phyloP scores from a whole-genome alignment of 2,113 vertebrate genomes.

The Chloebia gouldiae region DNA sequence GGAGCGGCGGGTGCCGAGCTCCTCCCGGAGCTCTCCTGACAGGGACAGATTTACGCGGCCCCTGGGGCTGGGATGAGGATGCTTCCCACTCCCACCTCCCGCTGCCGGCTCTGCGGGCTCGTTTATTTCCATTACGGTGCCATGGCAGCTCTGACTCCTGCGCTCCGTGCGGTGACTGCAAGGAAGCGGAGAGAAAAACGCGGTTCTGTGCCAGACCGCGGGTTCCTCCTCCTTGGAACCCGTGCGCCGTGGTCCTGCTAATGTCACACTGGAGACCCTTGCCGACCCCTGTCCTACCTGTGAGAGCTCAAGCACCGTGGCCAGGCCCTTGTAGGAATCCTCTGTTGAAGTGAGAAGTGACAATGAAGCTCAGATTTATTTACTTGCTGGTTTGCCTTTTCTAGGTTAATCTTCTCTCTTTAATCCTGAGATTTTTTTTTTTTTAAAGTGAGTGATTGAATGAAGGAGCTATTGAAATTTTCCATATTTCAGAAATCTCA shows the following conservation, averaged over 20 bases:
- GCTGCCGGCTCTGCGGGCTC: background rate
- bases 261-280: fast-evolving
- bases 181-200: background rate
- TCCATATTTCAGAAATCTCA: background rate
- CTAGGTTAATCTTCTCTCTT: background rate
- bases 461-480: background rate
- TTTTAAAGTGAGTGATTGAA: background rate
- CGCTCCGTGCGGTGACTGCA: background rate
- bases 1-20: background rate
- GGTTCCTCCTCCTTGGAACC: background rate
- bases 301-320: fast-evolving
- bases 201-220: fast-evolving
- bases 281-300: background rate
- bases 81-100: background rate
- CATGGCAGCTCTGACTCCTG: background rate
- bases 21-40: background rate
- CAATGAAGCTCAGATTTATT: background rate
- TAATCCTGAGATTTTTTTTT: background rate
- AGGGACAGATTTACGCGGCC: slow-evolving; percentile 3
- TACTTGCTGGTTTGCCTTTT: background rate
- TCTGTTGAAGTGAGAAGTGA: background rate
- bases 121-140: slow-evolving; percentile 7
- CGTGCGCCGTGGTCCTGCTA: background rate
- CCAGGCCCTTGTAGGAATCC: background rate
- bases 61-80: background rate